phyloP scores from a whole-genome alignment of 1,140 invertebrate species.

The Lasioglossum baleicum region DNA sequence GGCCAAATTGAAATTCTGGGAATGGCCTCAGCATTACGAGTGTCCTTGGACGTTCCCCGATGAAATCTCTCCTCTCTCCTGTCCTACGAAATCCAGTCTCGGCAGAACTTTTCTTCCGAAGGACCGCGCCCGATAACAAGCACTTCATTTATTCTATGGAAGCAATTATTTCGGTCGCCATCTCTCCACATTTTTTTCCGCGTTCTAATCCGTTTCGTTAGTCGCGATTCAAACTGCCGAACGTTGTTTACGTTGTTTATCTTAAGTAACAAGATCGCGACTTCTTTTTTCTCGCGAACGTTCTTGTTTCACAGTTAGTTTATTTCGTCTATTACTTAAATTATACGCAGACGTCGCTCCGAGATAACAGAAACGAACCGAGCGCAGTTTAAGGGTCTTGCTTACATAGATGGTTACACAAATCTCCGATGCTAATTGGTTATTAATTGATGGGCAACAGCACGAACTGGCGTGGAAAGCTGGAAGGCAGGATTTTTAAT shows the following conservation, averaged over 20 bases:
- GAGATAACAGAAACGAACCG: neutral
- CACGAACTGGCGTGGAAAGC: too few species aligned
- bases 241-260: neutral
- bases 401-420: neutral
- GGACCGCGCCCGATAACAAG: neutral
- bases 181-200: neutral
- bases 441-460: neutral
- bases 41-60: neutral
- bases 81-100: neutral
- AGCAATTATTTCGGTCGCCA: neutral
- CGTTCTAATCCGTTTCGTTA: neutral
- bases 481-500: neutral
- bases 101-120: neutral
- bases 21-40: slow-evolving; percentile 2
- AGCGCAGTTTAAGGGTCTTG: neutral
- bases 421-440: neutral
- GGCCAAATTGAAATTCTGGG: slow-evolving; percentile 42
- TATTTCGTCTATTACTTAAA: neutral
- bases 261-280: neutral
- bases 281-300: neutral
- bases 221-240: neutral
- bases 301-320: neutral
- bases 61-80: neutral
- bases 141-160: neutral
- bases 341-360: neutral